Evolutionary conservation across 2,113 vertebrate genomes (phyloP).

Genomic region (Bolborhynchus lineola): DNA sequence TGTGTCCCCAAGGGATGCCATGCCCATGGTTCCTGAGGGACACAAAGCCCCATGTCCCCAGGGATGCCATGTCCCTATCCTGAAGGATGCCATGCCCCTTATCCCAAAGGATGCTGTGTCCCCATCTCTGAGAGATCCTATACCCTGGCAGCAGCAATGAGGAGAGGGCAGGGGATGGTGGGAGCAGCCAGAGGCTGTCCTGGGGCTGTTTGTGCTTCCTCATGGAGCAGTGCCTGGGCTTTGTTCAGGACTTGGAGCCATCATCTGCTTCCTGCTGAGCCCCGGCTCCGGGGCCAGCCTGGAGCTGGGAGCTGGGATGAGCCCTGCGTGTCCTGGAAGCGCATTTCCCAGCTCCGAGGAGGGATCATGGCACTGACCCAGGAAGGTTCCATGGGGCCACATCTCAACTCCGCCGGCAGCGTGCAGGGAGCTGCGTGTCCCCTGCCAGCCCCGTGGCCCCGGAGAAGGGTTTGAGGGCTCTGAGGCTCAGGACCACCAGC

Average conservation of each 20-base stretch:
- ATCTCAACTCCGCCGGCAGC: rapidly evolving
- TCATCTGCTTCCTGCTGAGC: not conserved
- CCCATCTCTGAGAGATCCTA: not conserved
- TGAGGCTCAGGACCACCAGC: not conserved
- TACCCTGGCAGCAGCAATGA: not conserved
- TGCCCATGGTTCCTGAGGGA: not conserved
- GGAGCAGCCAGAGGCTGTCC: not conserved
- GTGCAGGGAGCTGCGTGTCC: not conserved
- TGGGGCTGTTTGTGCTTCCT: not conserved
- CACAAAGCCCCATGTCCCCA: rapidly evolving
- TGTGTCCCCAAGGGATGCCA: not conserved
- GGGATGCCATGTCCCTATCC: not conserved
- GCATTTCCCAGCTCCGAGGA: not conserved
- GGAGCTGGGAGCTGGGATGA: not conserved
- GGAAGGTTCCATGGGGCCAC: rapidly evolving
- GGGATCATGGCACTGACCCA: not conserved
- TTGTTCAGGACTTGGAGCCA: not conserved
- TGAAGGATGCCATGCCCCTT: not conserved
- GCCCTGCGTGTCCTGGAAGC: not conserved
- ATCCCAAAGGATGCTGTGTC: not conserved
- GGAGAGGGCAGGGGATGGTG: not conserved
- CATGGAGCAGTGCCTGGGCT: not conserved
- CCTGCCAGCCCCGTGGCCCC: not conserved
- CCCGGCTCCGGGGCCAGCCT: not conserved
- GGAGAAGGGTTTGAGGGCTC: not conserved